phyloP scores from a whole-genome alignment of 30 jellyfish, hydroid and myxozoan species.

The Nemopilema nomurai region DNA sequence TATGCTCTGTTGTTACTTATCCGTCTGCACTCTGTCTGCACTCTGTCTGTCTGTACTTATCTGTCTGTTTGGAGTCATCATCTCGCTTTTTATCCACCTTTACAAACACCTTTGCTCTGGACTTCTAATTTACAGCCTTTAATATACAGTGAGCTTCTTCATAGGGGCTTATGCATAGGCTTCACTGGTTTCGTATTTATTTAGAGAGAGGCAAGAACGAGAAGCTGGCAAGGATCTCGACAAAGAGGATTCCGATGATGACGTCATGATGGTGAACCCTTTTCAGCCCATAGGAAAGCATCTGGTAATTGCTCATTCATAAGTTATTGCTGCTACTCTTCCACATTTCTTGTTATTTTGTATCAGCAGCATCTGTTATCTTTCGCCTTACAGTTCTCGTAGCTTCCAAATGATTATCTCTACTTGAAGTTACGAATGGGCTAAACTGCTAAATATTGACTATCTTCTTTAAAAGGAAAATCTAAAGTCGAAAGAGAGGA shows the following conservation, averaged over 20 bases:
- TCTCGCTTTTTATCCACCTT: too few relatives aligned
- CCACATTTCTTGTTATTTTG: background rate
- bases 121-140: background rate
- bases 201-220: slow-evolving; percentile 84
- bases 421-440: background rate
- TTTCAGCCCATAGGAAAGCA: slow-evolving; percentile 87
- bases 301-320: slow-evolving; percentile 48
- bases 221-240: slow-evolving; percentile 90
- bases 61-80: too few relatives aligned
- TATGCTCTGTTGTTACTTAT: too few relatives aligned
- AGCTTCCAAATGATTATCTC: too few relatives aligned
- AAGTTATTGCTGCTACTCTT: too few relatives aligned
- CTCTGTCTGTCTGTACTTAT: too few relatives aligned
- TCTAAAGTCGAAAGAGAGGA: slow-evolving; percentile 51
- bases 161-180: too few relatives aligned
- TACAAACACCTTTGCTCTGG: background rate
- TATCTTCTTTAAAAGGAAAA: slow-evolving; percentile 23
- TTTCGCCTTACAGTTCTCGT: too few relatives aligned
- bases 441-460: background rate
- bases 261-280: slow-evolving; percentile 83
- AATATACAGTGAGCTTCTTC: too few relatives aligned
- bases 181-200: background rate
- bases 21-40: too few relatives aligned
- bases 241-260: slow-evolving; percentile 88
- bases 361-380: too few relatives aligned